Evolutionary conservation across 2,113 vertebrate genomes (phyloP).

Genomic region (Xenus cinereus): DNA sequence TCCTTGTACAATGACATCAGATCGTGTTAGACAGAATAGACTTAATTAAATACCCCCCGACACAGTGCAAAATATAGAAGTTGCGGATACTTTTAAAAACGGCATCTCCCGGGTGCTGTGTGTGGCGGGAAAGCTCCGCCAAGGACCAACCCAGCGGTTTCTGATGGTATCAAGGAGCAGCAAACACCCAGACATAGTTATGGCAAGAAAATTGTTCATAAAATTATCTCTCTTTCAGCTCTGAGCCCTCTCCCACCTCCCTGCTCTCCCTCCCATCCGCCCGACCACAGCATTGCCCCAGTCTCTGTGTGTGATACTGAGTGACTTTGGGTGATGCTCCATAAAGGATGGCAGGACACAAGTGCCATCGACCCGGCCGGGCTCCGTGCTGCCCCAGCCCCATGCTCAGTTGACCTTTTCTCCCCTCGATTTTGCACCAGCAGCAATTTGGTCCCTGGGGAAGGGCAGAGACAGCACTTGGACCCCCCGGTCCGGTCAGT

Average conservation of each 20-base stretch:
- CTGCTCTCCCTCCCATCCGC: rapidly evolving
- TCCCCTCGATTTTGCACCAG: not conserved
- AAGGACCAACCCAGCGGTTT: not conserved
- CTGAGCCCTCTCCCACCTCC: not conserved
- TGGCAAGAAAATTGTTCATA: not conserved
- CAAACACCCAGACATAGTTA: not conserved
- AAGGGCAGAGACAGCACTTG: not conserved
- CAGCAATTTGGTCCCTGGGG: not conserved
- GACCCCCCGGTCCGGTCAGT: not conserved
- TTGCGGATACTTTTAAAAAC: slow-evolving; percentile 68
- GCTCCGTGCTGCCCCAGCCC: rapidly evolving
- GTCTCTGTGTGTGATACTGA: rapidly evolving
- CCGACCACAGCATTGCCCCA: rapidly evolving
- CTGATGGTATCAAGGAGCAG: not conserved
- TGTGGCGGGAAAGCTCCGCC: rapidly evolving
- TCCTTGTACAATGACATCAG: slow-evolving; percentile 87
- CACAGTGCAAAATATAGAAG: slow-evolving; percentile 73
- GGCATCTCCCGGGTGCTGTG: not conserved
- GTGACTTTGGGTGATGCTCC: not conserved
- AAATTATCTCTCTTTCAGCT: not conserved
- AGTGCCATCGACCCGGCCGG: rapidly evolving
- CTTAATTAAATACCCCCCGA: slow-evolving; percentile 83
- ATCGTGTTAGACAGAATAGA: slow-evolving; percentile 81
- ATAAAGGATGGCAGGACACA: rapidly evolving
- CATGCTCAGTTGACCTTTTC: rapidly evolving